phyloP scores from a whole-genome alignment of 30 jellyfish, hydroid and myxozoan genomes.

The Mastigias papua region DNA sequence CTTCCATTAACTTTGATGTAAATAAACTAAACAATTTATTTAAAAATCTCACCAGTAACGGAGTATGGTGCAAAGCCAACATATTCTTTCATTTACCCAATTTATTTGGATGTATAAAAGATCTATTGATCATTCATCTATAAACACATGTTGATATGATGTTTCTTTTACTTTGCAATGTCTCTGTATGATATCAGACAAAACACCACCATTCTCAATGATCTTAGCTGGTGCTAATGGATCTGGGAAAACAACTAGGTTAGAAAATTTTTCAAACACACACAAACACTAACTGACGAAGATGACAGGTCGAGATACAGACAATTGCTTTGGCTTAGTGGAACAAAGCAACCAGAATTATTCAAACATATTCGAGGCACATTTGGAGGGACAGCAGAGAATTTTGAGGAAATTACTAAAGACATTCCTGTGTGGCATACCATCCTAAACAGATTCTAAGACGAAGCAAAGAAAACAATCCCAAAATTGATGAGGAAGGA shows the following conservation, averaged over 20 bases:
- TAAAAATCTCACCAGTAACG: too few species aligned
- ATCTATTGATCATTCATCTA: too few species aligned
- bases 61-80: too few species aligned
- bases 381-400: slow-evolving; percentile 9
- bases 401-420: slow-evolving; percentile 11
- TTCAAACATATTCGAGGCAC: slow-evolving; percentile 13
- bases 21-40: too few species aligned
- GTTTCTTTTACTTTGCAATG: too few species aligned
- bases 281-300: neutral
- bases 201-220: slow-evolving; percentile 27
- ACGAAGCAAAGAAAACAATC: neutral
- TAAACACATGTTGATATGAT: too few species aligned
- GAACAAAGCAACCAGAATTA: slow-evolving; percentile 41
- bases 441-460: too few species aligned
- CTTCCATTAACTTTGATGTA: too few species aligned
- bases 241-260: slow-evolving; percentile 59
- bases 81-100: too few species aligned
- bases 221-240: slow-evolving; percentile 33
- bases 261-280: slow-evolving; percentile 5
- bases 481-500: neutral
- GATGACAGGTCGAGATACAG: neutral
- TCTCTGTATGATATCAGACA: slow-evolving; percentile 37
- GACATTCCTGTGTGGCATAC: neutral
- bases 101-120: too few species aligned
- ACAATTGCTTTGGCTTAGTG: slow-evolving; percentile 30